Evolutionary conservation across 2,113 vertebrate species (phyloP).

Genomic region (Hippoglossus stenolepis): DNA sequence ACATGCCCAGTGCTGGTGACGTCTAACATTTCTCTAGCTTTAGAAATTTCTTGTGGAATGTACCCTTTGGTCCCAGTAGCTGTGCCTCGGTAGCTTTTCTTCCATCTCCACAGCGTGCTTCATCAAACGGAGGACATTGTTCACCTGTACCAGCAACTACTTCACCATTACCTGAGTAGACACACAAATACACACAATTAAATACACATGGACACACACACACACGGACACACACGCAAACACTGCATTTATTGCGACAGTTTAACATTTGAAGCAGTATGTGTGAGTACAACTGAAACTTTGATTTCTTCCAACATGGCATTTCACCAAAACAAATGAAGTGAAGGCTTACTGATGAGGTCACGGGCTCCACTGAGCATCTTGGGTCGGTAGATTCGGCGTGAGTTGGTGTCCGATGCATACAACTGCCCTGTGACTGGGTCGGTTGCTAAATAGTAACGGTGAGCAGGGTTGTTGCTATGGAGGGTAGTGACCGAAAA

Average conservation of each 20-base stretch:
- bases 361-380: conserved; percentile 91
- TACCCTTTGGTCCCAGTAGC: conserved; percentile 98
- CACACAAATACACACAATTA: neutral
- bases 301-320: neutral
- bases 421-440: conserved; percentile 94
- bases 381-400: conserved; percentile 95
- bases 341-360: conserved; percentile 82
- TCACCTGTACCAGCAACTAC: conserved; percentile 95
- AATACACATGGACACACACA: neutral
- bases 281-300: neutral
- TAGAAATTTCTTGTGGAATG: neutral
- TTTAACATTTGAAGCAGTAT: too few relatives aligned
- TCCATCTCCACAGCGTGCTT: conserved; percentile 95
- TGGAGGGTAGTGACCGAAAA: too few relatives aligned
- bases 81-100: conserved; percentile 96
- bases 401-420: conserved; percentile 95
- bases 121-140: conserved; percentile 96
- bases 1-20: too few relatives aligned
- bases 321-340: neutral
- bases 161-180: conserved; percentile 85
- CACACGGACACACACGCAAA: neutral
- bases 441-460: conserved; percentile 96
- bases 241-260: too few relatives aligned
- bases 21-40: neutral
- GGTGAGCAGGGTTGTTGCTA: conserved; percentile 97